Evolutionary conservation across 2,113 vertebrate species (phyloP).

Genomic region (Ageneiosus marmoratus): DNA sequence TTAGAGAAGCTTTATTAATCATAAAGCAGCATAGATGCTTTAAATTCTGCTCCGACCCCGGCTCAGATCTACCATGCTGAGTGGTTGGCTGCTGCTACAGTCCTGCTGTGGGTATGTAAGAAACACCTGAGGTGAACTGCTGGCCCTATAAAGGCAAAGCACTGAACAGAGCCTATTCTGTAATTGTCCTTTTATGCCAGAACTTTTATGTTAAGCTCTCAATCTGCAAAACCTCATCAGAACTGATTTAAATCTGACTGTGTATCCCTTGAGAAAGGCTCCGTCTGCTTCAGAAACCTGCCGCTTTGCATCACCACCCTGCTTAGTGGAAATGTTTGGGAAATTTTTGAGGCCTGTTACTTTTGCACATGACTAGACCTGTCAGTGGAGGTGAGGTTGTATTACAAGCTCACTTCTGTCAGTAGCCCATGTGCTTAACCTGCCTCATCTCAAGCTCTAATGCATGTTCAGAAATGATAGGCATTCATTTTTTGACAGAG

Average conservation of each 20-base stretch:
- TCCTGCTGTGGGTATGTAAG: conserved; percentile 36
- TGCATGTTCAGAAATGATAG: conserved; percentile 9
- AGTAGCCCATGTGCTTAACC: conserved; percentile 3
- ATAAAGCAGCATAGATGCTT: conserved; percentile 52
- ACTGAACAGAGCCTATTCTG: neutral
- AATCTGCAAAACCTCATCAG: neutral
- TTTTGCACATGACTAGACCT: conserved; percentile 53
- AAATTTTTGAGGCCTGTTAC: conserved; percentile 51
- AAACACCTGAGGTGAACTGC: conserved; percentile 30
- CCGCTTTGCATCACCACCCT: conserved; percentile 60
- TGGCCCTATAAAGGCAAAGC: conserved; percentile 20
- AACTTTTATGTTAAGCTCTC: neutral
- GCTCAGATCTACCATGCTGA: conserved; percentile 56
- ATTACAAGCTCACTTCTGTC: conserved; percentile 35
- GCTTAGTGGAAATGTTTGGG: no score
- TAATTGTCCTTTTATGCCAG: neutral
- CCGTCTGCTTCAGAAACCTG: conserved; percentile 63
- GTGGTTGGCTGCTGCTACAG: conserved; percentile 28
- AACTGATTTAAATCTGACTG: conserved; percentile 58
- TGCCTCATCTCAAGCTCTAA: neutral
- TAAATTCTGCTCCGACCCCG: conserved; percentile 59
- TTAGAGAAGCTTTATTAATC: conserved; percentile 69
- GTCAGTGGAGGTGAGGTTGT: conserved; percentile 33
- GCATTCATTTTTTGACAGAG: neutral
- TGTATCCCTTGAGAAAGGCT: conserved; percentile 59